Evolutionary conservation across 37 sponge, comb jelly and placozoan species (phyloP).

Genomic region (Ephydatia muelleri): DNA sequence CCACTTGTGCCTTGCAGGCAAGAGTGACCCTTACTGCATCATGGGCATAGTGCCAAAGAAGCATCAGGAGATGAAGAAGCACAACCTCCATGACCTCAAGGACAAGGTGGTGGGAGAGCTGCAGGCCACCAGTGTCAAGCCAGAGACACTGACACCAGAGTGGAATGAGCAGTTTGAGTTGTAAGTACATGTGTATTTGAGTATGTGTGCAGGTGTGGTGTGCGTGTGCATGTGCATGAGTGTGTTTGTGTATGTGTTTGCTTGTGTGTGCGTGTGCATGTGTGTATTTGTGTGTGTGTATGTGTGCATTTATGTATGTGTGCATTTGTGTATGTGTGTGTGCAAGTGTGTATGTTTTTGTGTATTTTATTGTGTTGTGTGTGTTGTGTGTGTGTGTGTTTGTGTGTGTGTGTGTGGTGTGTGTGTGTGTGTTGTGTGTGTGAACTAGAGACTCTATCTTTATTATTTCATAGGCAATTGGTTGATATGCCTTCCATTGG

Average conservation of each 20-base stretch:
- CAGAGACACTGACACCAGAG: slow-evolving; percentile 51
- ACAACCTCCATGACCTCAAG: slow-evolving; percentile 33
- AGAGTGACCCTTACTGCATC: slow-evolving; percentile 69
- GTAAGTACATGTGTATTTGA: slow-evolving; percentile 26
- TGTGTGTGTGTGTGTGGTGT: no score
- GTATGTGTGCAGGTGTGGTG: slow-evolving; percentile 3
- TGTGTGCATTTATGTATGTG: no score
- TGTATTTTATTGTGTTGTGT: no score
- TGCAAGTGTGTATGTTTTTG: background rate
- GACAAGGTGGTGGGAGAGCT: slow-evolving; percentile 33
- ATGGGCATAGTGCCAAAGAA: slow-evolving; percentile 30
- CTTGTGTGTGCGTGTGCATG: no score
- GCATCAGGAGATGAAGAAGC: slow-evolving; percentile 17
- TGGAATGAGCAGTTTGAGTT: slow-evolving; percentile 63
- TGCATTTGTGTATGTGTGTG: background rate
- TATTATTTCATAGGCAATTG: no score
- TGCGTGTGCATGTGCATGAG: background rate
- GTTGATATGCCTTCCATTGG: no score
- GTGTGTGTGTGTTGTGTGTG: no score
- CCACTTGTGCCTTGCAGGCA: slow-evolving; percentile 17
- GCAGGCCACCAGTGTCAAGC: slow-evolving; percentile 26
- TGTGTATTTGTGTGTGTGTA: background rate
- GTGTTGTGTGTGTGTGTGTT: no score
- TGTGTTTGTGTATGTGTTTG: slow-evolving; percentile 27
- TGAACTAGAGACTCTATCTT: no score